phyloP scores from a whole-genome alignment of 2,113 vertebrate species.

The Lophura nycthemera region DNA sequence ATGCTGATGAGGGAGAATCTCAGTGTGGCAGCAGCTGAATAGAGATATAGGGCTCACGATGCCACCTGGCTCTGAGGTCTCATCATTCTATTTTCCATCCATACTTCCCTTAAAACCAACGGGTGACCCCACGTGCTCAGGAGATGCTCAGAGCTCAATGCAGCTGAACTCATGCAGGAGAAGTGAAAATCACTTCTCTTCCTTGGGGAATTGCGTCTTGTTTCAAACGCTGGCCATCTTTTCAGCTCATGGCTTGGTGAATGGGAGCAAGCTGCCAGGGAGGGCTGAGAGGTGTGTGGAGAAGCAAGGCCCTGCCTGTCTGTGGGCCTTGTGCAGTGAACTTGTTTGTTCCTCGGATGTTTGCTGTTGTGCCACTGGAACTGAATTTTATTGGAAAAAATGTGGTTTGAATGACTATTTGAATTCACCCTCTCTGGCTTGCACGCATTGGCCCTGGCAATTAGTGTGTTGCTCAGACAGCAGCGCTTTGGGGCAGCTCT shows the following conservation, averaged over 20 bases:
- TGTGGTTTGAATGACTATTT: neutral
- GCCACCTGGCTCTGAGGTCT: neutral
- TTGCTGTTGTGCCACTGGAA: neutral
- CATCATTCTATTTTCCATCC: neutral
- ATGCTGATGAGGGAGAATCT: neutral
- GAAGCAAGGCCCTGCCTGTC: neutral
- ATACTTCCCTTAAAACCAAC: neutral
- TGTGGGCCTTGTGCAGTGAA: neutral
- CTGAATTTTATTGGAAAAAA: neutral
- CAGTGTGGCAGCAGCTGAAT: neutral
- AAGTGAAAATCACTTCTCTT: neutral
- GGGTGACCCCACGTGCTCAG: neutral
- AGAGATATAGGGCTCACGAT: neutral
- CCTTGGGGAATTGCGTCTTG: neutral
- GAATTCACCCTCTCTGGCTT: neutral
- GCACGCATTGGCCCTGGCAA: neutral
- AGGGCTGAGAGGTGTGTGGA: neutral
- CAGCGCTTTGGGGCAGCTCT: neutral
- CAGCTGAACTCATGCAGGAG: neutral
- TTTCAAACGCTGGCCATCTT: neutral
- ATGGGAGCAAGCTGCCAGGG: neutral
- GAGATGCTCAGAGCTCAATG: neutral
- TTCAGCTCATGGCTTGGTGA: slow-evolving; percentile 5
- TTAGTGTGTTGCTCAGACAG: neutral
- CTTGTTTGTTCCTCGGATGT: neutral